A percentile compares a stretch with the other conserved stretches of the same genome.
phyloP scores from a whole-genome alignment of 2,797 vertebrate species.

The Malacoctenus gilli region DNA sequence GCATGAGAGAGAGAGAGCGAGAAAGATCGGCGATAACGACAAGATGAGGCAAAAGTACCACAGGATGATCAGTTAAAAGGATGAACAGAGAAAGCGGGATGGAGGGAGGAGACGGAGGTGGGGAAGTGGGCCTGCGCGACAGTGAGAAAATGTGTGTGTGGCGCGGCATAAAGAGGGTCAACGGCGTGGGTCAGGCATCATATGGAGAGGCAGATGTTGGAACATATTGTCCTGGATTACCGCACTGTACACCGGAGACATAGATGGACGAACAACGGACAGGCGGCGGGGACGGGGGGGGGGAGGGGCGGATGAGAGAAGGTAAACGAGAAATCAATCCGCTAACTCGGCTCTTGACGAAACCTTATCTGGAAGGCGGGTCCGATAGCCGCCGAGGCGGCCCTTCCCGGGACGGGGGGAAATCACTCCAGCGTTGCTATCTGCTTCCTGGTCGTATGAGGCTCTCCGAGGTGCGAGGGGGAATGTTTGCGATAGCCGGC shows the following conservation, averaged over 20 bases:
- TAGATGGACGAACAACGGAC: conserved; percentile 61
- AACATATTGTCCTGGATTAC: conserved; percentile 93
- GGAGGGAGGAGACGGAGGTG: conserved; percentile 49
- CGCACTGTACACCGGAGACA: conserved; percentile 75
- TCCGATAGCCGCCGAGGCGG: conserved; percentile 32
- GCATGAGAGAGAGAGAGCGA: conserved; percentile 60
- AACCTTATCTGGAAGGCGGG: conserved; percentile 59
- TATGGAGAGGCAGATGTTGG: conserved; percentile 94
- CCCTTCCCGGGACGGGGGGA: conserved; percentile 31
- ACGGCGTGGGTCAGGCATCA: conserved; percentile 85
- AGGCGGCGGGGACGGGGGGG: conserved; percentile 32
- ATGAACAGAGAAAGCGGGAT: conserved; percentile 42
- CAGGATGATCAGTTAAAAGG: conserved; percentile 62
- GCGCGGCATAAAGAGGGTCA: conserved; percentile 87
- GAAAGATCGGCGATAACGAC: conserved; percentile 67
- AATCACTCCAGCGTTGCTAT: conserved; percentile 44
- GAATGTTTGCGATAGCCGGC: conserved; percentile 50
- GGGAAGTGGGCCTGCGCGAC: conserved; percentile 37
- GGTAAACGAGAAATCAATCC: conserved; percentile 71
- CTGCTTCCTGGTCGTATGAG: conserved; percentile 11
- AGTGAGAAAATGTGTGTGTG: conserved; percentile 35
- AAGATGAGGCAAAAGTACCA: conserved; percentile 64
- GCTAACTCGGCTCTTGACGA: conserved; percentile 39
- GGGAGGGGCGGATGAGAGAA: conserved; percentile 48
- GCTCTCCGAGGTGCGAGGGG: conserved; percentile 17